Conservation (phyloP, 2,888 invertebrate genomes). For the Megastigmus dorsalis region DNA sequence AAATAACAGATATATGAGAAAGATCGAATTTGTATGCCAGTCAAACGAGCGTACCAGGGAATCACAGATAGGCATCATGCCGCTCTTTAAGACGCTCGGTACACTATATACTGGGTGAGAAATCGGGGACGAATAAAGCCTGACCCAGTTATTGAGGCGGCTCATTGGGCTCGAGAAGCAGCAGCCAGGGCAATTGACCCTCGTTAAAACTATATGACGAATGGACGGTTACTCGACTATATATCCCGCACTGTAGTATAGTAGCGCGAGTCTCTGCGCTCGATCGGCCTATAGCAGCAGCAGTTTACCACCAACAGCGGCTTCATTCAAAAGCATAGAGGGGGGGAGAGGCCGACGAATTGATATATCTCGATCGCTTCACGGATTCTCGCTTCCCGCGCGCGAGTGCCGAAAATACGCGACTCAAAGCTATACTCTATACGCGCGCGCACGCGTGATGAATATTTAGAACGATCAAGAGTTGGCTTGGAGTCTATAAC, state of each 20-base stretch:
- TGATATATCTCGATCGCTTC: constrained; percentile 39
- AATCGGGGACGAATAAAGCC: constrained; percentile 41
- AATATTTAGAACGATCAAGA: constrained; percentile 13
- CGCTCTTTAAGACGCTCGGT: no score
- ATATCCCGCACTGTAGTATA: no score
- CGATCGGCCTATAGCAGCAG: no score
- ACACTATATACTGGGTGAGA: no score
- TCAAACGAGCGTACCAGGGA: no score
- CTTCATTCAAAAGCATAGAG: constrained; percentile 24
- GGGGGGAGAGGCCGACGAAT: no score
- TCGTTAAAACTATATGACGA: constrained; percentile 45
- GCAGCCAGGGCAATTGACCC: constrained; percentile 45
- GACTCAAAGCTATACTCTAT: no score
- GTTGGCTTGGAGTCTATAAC: constrained; percentile 8
- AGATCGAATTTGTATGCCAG: no score
- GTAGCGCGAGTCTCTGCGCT: no score
- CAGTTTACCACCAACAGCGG: not conserved
- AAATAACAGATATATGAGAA: no score
- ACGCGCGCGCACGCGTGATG: not conserved
- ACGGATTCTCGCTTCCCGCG: constrained; percentile 11
- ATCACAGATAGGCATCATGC: no score
- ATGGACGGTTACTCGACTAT: no score
- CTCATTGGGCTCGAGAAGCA: not conserved
- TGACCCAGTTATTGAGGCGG: constrained; percentile 41
- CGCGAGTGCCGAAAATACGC: constrained; percentile 34